A percentile compares a stretch with the other conserved stretches of the same genome.
Evolutionary conservation across 2,888 invertebrate species (phyloP).

Genomic region (Apodemia mormo): DNA sequence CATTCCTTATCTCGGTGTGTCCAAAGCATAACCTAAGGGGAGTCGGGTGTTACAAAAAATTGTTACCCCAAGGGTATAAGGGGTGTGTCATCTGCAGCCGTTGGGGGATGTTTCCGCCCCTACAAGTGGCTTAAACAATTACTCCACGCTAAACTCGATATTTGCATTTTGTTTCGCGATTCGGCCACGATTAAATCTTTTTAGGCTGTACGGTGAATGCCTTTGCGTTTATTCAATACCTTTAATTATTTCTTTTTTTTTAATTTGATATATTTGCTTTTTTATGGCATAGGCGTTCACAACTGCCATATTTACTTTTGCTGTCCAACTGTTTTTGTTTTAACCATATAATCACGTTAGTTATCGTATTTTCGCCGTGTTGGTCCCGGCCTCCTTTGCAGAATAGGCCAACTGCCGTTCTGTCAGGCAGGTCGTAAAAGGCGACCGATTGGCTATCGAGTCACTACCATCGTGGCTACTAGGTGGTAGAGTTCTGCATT

Average conservation of each 20-base stretch:
- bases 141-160: slow-evolving; percentile 47
- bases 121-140: slow-evolving; percentile 57
- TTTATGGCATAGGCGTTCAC: no score
- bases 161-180: slow-evolving; percentile 51
- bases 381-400: no score
- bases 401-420: no score
- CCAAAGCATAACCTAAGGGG: slow-evolving; percentile 23
- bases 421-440: no score
- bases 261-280: no score
- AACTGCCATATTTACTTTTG: no score
- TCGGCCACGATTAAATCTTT: slow-evolving; percentile 27
- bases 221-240: slow-evolving; percentile 2
- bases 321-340: no score
- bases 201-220: slow-evolving; percentile 1
- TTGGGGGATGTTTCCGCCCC: slow-evolving; percentile 45
- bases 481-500: no score
- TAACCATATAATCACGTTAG: no score
- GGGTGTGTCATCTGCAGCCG: slow-evolving; percentile 64
- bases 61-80: slow-evolving; percentile 53
- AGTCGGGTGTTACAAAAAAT: slow-evolving; percentile 69
- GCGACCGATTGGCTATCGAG: no score
- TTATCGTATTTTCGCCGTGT: no score
- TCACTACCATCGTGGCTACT: no score
- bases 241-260: background rate
- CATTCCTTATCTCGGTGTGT: slow-evolving; percentile 8